These are phyloP conservation scores for Rhabdophis nuchalis DNA, from an alignment of 2,797 vertebrate species.

Conservation along the genomic window DNA sequence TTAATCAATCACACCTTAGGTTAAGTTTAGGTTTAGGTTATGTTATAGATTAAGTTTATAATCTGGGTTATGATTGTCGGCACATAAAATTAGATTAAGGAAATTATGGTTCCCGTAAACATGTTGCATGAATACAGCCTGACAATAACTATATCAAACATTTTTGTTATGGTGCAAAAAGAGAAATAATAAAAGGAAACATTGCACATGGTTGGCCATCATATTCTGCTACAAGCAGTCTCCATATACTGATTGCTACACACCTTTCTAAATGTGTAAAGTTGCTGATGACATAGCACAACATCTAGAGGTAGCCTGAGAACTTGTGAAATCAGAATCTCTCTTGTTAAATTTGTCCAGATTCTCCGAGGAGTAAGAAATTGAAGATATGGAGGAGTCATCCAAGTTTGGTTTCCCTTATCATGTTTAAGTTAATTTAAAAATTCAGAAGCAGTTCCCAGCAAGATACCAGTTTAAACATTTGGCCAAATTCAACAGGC, in stretches of 20 bases:
- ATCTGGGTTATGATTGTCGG: background rate
- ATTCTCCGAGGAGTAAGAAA: background rate
- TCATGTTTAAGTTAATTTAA: background rate
- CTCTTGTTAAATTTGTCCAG: background rate
- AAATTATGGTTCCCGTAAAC: background rate
- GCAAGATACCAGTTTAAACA: background rate
- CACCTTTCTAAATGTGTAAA: background rate
- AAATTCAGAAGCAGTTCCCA: background rate
- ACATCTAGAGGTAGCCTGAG: background rate
- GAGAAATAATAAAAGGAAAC: background rate
- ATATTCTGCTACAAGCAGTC: background rate
- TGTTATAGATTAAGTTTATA: background rate
- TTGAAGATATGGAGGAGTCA: background rate
- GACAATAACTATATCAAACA: background rate
- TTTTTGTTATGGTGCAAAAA: background rate
- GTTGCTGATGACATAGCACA: background rate
- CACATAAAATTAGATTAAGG: background rate
- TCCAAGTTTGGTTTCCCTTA: background rate
- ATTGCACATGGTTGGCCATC: background rate
- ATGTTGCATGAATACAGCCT: background rate
- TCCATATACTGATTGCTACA: background rate
- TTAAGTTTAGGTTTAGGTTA: background rate
- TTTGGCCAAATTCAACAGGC: background rate
- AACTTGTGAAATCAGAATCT: background rate
- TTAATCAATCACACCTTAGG: background rate